phyloP scores from a whole-genome alignment of 2,113 vertebrate species.

The Gallinago jamesoni region DNA sequence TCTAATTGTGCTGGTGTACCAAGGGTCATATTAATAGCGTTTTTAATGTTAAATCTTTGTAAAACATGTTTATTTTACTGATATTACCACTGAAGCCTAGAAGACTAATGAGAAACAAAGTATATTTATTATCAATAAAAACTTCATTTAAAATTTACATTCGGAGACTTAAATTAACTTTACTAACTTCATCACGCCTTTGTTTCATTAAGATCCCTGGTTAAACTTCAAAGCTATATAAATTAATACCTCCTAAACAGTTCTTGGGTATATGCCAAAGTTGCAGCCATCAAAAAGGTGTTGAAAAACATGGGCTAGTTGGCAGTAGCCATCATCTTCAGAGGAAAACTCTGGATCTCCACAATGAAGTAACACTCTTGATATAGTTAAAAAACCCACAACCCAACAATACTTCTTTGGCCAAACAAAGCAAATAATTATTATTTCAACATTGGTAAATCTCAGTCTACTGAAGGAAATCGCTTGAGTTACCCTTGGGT shows the following conservation, averaged over 20 bases:
- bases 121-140: constrained; percentile 81
- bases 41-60: constrained; percentile 87
- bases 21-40: constrained; percentile 94
- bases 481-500: background rate
- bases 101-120: constrained; percentile 74
- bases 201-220: constrained; percentile 67
- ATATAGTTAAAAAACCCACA: background rate
- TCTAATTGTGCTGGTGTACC: constrained; percentile 89
- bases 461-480: background rate
- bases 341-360: background rate
- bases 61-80: constrained; percentile 81
- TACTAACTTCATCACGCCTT: constrained; percentile 64
- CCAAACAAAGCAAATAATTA: background rate
- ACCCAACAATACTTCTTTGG: background rate
- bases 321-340: background rate
- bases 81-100: constrained; percentile 66
- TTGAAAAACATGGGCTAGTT: background rate
- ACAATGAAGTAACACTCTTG: background rate
- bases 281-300: constrained; percentile 27
- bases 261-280: constrained; percentile 28
- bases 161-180: constrained; percentile 74
- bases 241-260: constrained; percentile 59
- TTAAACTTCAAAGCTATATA: constrained; percentile 61
- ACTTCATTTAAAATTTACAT: constrained; percentile 75
- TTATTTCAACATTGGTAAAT: background rate